These are phyloP conservation scores for Avahi laniger DNA, from an alignment of 2,797 vertebrate genomes.

Conservation along the genomic window DNA sequence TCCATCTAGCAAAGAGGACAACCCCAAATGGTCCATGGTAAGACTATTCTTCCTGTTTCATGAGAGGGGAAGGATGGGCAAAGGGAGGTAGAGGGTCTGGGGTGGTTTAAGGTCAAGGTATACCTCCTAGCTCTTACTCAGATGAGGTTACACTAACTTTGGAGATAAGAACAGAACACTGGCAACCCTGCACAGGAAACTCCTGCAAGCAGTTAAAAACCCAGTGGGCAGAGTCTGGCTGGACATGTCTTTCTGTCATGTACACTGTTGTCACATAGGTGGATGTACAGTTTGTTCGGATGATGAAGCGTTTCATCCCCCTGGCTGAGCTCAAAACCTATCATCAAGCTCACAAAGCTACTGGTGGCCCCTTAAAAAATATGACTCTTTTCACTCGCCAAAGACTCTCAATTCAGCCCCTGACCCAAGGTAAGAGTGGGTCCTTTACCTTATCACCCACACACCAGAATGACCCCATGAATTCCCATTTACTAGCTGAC, in stretches of 20 bases:
- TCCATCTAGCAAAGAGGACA: conserved; percentile 91
- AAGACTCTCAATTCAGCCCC: conserved; percentile 94
- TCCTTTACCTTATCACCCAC: neutral
- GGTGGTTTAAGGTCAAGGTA: neutral
- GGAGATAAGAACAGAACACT: neutral
- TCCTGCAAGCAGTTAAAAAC: neutral
- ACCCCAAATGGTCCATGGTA: conserved; percentile 98
- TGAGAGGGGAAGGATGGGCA: neutral
- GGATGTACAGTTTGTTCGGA: conserved; percentile 94
- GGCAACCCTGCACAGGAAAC: neutral
- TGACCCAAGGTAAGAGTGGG: conserved; percentile 88
- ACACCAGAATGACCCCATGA: neutral
- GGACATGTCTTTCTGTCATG: neutral
- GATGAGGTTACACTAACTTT: neutral
- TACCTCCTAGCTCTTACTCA: neutral
- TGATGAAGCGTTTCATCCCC: conserved; percentile 92
- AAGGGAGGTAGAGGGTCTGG: neutral
- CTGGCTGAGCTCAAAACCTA: conserved; percentile 93
- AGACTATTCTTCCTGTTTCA: conserved; percentile 8
- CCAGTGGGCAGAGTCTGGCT: neutral
- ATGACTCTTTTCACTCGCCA: conserved; percentile 92
- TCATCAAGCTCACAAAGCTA: conserved; percentile 88
- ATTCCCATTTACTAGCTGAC: neutral
- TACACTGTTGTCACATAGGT: conserved; percentile 85
- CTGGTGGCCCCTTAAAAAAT: conserved; percentile 89